Base-by-base conservation (phyloP, 2,888 invertebrate species). In the Mystacides longicornis region DNA sequence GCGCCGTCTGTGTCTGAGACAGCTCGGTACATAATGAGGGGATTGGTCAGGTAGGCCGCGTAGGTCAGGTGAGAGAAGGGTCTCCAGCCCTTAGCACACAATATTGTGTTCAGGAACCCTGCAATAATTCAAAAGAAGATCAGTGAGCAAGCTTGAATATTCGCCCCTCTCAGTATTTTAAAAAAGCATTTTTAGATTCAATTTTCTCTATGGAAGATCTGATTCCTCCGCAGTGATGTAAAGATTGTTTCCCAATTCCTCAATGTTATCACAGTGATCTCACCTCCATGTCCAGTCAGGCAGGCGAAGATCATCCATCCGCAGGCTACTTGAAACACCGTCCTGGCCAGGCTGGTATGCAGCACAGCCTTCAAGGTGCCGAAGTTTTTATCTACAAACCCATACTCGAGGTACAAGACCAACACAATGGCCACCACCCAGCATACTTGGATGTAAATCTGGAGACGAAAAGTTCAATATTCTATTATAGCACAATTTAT, bases 291-390 rank as follows among this genome's bases (percentile, higher is more conserved):
- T 52, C 71, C 70, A n/a, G 77, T 77, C 51, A 65, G 65, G 60
- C 76, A 77, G 19, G 74, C 74, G 18, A 77, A 64, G 5, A 74
- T 54, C 9, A 77, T 52, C 78, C 78, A 78, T 11, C 71, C 70
- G 3, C 77, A 58, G 2, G 75, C 72, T n/a, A 77, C 53, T 2
- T 69, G 73, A 77, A 78, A 78, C 7, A 69, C 60, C 3, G 72
- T 72, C 59, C 74, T 69, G 21, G 71, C 68, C 1, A 75, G 55
- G 2, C 69, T 70, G 51, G 70, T 69, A 56, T 77, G 77, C 46
- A 75, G 48, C 0, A 75, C 69, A 1, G 72, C 66, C 18, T 67
- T 60, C 18, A 69, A 55, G 0, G 71, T 64, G 0, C 73, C 66
- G 49, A 75, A 60, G 37, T 71, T 61, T 43, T 66, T 67, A 1